Conservation (phyloP, 2,888 invertebrate genomes). For the Parascotia fuliginaria region DNA sequence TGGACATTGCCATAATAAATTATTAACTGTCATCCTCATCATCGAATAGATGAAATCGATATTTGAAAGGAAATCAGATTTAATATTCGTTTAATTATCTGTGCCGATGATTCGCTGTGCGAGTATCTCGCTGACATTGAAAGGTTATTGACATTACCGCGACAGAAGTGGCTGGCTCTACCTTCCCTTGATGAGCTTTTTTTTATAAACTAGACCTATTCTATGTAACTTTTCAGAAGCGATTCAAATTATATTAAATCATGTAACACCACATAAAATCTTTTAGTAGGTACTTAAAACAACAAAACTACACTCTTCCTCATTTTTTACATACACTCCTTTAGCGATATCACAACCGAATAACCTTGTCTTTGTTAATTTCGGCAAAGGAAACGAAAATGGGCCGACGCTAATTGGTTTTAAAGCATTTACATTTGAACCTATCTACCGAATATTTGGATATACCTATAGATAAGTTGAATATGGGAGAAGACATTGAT, state of each 20-base stretch:
- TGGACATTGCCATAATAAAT: conserved; percentile 50
- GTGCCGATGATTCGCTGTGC: conserved; percentile 63
- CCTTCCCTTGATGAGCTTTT: conserved; percentile 60
- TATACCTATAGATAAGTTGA: conserved; percentile 28
- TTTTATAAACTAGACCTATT: conserved; percentile 42
- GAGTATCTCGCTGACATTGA: conserved; percentile 77
- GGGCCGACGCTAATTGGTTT: background rate
- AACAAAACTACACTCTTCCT: background rate
- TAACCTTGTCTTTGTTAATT: background rate
- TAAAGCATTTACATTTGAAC: background rate
- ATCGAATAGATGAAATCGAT: conserved; percentile 49
- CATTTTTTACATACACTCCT: background rate
- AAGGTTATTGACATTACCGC: conserved; percentile 75
- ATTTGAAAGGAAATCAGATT: conserved; percentile 56
- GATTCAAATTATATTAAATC: conserved; percentile 17
- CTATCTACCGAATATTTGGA: background rate
- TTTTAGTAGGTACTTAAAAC: conserved; percentile 2
- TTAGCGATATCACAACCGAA: background rate
- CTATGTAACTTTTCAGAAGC: conserved; percentile 25
- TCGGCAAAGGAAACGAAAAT: background rate
- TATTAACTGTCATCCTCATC: conserved; percentile 52
- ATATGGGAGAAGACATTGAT: conserved; percentile 53
- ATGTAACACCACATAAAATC: conserved; percentile 4
- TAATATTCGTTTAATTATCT: conserved; percentile 62
- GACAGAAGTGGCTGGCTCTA: conserved; percentile 61